Evolutionary conservation across 2,113 vertebrate species (phyloP), one percentile per base, ranked within the genome.

Genomic region (Lepus americanus): DNA sequence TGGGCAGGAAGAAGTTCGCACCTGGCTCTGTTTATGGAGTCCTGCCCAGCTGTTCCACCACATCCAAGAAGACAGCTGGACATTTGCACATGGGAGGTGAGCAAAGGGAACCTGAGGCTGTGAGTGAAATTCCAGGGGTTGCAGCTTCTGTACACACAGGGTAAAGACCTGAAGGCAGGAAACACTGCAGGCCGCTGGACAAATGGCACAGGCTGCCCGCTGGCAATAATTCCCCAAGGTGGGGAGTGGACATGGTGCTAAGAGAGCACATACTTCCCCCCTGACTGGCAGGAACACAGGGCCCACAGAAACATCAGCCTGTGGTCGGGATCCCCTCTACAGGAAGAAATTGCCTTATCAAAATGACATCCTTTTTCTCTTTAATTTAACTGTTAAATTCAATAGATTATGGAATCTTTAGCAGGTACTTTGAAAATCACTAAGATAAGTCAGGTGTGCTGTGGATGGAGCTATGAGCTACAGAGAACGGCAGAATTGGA

Each of bases 1-100:
- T 10, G 8, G 31, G 27, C 22, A 81, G 73, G 80, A 95, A 90
- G 49, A n/a, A 85, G 72, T 72, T 51, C 63, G 81, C 63, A 27
- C 89, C 69, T 90, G 85, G 51, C 29, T 92, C 49, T 87, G 72
- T 84, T 81, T 81, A 64, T 44, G 66, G 27, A 16, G 12, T 11
- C 27, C 8, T 33, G 73, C 70, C 16, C 87, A 49, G 53, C 80
- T 76, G 31, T 27, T 70, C 22, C 31, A 1, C 55, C n/a, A 1
- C 6, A n/a, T 53, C 51, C 2, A 4, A 17, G 11, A 63, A 44
- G 5, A 44, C 44, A 44, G 27, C 63, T 69, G 85, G 87, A 51
- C 33, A 59, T 1, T n/a, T 90, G 70, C 14, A 76, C 55, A 49
- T 66, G 0, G 17, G 72, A 4, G 0, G 8, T 31, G 39, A 91